Percentiles rank a stretch among this genome's conserved stretches.
Conservation (phyloP, 2,888 invertebrate genomes). For the Drosophila neoperkinsi region DNA sequence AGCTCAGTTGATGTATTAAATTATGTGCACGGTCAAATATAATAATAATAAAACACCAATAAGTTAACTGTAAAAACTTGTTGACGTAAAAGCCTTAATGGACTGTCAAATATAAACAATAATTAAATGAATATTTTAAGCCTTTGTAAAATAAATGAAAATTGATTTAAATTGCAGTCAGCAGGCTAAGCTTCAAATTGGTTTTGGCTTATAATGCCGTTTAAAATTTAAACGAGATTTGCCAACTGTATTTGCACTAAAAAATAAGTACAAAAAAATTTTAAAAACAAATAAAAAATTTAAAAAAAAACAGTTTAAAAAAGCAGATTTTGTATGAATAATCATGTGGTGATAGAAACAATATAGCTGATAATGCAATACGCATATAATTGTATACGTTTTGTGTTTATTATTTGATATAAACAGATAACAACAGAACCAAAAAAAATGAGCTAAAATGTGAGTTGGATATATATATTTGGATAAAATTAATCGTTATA, state of each 20-base stretch:
- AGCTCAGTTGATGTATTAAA: neutral
- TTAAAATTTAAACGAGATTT: neutral
- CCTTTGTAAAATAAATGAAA: neutral
- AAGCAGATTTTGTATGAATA: neutral
- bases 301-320: neutral
- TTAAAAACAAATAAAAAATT: too few species aligned
- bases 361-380: neutral
- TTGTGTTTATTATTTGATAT: neutral
- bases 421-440: neutral
- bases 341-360: neutral
- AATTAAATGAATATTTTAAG: slow-evolving; percentile 1
- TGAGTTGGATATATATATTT: neutral
- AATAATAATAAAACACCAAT: neutral
- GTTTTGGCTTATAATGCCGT: neutral
- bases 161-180: neutral
- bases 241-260: neutral
- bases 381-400: neutral
- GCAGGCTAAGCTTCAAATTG: neutral
- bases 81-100: neutral
- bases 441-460: neutral
- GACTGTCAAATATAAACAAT: slow-evolving; percentile 1
- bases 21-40: neutral
- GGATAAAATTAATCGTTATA: neutral
- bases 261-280: neutral
- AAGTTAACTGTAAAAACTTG: neutral